These are phyloP conservation scores for Protula sp. DNA, from an alignment of 2,888 invertebrate genomes.

Conservation along the genomic window DNA sequence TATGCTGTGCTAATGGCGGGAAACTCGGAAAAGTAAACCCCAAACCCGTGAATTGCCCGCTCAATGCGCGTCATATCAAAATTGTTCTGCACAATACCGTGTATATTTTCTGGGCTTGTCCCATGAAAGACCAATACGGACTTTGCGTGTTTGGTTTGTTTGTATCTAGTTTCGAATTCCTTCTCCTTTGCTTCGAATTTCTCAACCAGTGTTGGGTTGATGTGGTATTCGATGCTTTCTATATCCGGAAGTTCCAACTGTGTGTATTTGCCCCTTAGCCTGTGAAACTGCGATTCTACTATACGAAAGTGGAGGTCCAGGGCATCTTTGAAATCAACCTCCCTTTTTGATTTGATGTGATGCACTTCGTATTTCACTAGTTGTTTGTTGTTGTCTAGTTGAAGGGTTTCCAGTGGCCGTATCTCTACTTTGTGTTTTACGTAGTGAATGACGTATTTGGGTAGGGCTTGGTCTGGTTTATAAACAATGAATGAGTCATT, in stretches of 20 bases:
- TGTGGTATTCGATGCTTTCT: conserved; percentile 10
- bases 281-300: conserved; percentile 16
- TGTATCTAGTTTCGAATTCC: conserved; percentile 6
- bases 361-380: not conserved
- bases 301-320: conserved; percentile 11
- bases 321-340: not conserved
- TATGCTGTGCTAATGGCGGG: conserved; percentile 10
- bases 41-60: conserved; percentile 7
- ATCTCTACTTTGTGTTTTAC: not conserved
- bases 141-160: not conserved
- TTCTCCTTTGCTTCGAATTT: conserved; percentile 5
- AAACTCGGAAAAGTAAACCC: conserved; percentile 18
- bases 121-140: conserved; percentile 18
- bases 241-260: too few relatives aligned
- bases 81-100: conserved; percentile 11
- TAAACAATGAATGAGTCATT: conserved; percentile 18
- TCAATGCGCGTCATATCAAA: conserved; percentile 2
- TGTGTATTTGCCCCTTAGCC: not conserved
- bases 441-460: conserved; percentile 15
- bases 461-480: conserved; percentile 13
- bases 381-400: not conserved
- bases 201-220: conserved; percentile 10
- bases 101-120: conserved; percentile 10
- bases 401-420: not conserved
- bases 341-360: not conserved